Percentiles rank a stretch among this genome's conserved stretches.
Conservation (phyloP, 1,140 invertebrate species). For the Panulirus ornatus region DNA sequence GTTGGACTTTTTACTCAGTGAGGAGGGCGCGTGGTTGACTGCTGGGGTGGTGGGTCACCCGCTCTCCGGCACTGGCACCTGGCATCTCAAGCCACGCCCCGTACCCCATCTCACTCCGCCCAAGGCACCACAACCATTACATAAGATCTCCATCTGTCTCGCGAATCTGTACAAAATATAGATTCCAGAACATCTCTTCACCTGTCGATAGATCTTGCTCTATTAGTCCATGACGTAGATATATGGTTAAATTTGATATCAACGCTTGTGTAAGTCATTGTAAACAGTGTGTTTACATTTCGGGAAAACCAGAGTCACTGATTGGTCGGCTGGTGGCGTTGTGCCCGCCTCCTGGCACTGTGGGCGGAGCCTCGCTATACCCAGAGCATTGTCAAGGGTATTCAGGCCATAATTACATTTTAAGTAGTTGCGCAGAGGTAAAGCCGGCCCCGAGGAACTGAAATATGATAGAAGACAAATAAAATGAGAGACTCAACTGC, state of each 20-base stretch:
- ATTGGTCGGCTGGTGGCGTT: neutral
- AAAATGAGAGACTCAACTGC: too few relatives aligned
- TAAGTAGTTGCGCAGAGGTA: constrained; percentile 56
- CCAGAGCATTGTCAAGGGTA: constrained; percentile 24
- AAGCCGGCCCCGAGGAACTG: too few relatives aligned
- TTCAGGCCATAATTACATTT: constrained; percentile 52
- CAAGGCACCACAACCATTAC: too few relatives aligned
- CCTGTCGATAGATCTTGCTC: neutral
- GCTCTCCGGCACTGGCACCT: constrained; percentile 5
- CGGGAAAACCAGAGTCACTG: neutral
- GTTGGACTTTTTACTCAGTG: neutral
- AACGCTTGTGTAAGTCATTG: too few relatives aligned
- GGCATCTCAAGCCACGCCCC: too few relatives aligned
- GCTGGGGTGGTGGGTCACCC: neutral
- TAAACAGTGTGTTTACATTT: neutral
- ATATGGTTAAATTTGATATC: too few relatives aligned
- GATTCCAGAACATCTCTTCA: neutral
- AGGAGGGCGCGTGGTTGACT: neutral
- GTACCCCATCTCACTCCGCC: neutral
- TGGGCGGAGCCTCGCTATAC: constrained; percentile 4
- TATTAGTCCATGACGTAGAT: too few relatives aligned
- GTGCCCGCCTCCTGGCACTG: constrained; percentile 7
- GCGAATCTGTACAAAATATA: too few relatives aligned
- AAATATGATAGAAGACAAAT: too few relatives aligned
- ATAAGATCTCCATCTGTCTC: too few relatives aligned